Evolutionary conservation across 1,140 invertebrate species (phyloP), one percentile per base, ranked within the genome.

Genomic region (Drosophila sucinea): DNA sequence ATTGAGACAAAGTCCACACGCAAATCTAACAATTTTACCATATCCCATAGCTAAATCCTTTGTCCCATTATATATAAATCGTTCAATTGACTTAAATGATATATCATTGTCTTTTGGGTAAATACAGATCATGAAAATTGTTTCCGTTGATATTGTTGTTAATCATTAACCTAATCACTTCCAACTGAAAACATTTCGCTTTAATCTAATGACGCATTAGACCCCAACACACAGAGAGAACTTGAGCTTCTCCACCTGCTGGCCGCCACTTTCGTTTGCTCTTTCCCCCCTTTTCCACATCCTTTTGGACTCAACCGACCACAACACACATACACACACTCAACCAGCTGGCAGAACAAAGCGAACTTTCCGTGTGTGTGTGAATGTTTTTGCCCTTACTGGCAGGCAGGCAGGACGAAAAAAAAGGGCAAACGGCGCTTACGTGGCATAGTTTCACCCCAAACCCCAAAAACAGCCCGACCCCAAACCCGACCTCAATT

Each of bases 351-450:
- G n/a, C 56, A 35, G 56, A 33, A 58, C 56, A 58, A 58, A 25
- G 55, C 64, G 64, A 61, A 67, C 57, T 67, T 51, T 51, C 63
- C 70, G 51, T 65, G 63, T 71, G 55, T 32, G 11, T 32, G 11
- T 60, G 63, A 57, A 72, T 70, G 68, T 70, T 60, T 60, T 72
- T 56, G 35, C 40, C 62, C 40, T 60, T 54, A 38, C 30, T 29
- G 8, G 35, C n/a, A 25, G 32, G 35, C n/a, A 25, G 32, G 17
- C 23, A 58, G 38, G 33, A 4, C 17, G 11, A 32, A 55, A 63
- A 64, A 40, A 73, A 73, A 70, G 67, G 67, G 55, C 71, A 70
- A 68, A 73, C 55, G 71, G 44, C 62, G 71, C 41, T 60, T 11
- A 67, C 63, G 60, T 41, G 60, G 44, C 62, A 47, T 51, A 47